Evolutionary conservation across 2,113 vertebrate genomes (phyloP).

Genomic region (Apteryx mantelli): DNA sequence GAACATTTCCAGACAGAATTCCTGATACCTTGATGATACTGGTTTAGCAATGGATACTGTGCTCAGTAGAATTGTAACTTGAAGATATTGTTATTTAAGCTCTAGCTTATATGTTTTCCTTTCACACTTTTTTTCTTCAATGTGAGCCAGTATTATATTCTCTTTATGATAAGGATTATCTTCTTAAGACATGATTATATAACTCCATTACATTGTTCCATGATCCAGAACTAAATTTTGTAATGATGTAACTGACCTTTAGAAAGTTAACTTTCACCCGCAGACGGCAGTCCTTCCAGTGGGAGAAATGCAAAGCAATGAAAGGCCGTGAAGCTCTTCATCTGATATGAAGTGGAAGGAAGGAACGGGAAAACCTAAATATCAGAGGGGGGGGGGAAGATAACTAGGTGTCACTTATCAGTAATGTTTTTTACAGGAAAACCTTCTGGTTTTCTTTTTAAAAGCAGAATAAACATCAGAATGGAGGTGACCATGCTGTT

Average conservation of each 20-base stretch:
- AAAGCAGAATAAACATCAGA: neutral
- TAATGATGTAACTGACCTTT: neutral
- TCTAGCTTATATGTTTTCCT: neutral
- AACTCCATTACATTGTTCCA: neutral
- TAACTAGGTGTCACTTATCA: neutral
- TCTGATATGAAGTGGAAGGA: neutral
- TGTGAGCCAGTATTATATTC: neutral
- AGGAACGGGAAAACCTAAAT: neutral
- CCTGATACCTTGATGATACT: neutral
- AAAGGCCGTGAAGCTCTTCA: neutral
- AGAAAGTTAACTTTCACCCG: neutral
- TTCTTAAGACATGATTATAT: neutral
- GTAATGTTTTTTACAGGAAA: neutral
- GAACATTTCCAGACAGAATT: neutral
- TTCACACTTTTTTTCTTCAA: neutral
- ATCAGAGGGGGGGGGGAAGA: neutral
- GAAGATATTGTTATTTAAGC: neutral
- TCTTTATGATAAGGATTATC: slow-evolving; percentile 7
- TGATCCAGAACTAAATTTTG: neutral
- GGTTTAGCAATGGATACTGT: neutral
- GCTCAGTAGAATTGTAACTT: neutral
- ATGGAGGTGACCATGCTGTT: neutral
- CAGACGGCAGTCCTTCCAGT: neutral
- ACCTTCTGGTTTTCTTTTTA: neutral
- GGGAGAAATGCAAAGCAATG: neutral